These are phyloP conservation scores for Ptychadena robeensis DNA, from an alignment of 2,797 vertebrate species.

Conservation along the genomic window DNA sequence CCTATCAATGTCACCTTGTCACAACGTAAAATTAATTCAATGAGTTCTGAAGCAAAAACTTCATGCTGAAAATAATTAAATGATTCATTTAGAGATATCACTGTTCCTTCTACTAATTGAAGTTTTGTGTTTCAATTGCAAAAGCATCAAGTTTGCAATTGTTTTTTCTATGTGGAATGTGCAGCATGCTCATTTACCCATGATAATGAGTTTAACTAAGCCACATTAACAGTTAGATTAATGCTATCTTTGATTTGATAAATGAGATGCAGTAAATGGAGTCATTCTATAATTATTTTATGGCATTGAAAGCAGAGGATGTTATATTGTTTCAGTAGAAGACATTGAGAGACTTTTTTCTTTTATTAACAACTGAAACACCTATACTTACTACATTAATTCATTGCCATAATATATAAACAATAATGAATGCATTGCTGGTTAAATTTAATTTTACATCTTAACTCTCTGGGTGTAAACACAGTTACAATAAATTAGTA, in stretches of 20 bases:
- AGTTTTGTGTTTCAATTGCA: slow-evolving; percentile 41
- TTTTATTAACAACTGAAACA: background rate
- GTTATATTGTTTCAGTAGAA: slow-evolving; percentile 1
- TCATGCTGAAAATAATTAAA: slow-evolving; percentile 40
- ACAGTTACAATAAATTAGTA: too few relatives aligned
- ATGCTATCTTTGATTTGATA: slow-evolving; percentile 30
- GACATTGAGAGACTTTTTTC: background rate
- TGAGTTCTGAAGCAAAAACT: slow-evolving; percentile 20
- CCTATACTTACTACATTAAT: background rate
- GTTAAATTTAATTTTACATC: background rate
- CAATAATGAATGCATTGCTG: background rate
- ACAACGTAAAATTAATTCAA: slow-evolving; percentile 33
- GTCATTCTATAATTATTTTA: slow-evolving; percentile 30
- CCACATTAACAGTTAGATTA: slow-evolving; percentile 36
- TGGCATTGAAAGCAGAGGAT: slow-evolving; percentile 28
- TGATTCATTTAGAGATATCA: slow-evolving; percentile 39
- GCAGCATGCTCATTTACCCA: slow-evolving; percentile 35
- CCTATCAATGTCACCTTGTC: slow-evolving; percentile 46
- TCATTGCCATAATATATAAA: background rate
- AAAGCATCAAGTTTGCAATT: slow-evolving; percentile 36
- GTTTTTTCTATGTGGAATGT: slow-evolving; percentile 24
- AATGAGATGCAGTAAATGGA: slow-evolving; percentile 26
- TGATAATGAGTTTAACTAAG: slow-evolving; percentile 37
- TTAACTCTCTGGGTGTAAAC: too few relatives aligned
- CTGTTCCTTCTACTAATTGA: slow-evolving; percentile 41